Percentiles rank a stretch among this genome's conserved stretches.
phyloP scores from a whole-genome alignment of 2,888 invertebrate species.

The Temnothorax rugatulus region DNA sequence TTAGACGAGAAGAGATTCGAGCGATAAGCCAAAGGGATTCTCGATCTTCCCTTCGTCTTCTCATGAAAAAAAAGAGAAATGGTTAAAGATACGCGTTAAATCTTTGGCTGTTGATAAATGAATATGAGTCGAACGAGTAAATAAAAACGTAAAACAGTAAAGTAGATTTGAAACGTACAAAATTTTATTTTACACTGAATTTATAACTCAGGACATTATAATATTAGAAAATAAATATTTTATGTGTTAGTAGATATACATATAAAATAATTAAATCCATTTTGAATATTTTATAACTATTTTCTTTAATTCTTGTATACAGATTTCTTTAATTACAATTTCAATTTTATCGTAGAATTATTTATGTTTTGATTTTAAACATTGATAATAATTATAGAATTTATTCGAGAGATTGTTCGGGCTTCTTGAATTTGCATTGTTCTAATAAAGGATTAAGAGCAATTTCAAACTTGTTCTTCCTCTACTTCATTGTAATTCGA shows the following conservation, averaged over 20 bases:
- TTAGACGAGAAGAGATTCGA: slow-evolving; percentile 26
- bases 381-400: not conserved
- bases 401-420: not conserved
- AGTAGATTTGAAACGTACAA: not conserved
- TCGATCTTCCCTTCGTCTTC: not conserved
- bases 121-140: not conserved
- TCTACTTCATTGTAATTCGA: slow-evolving; percentile 45
- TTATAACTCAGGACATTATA: not conserved
- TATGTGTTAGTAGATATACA: not conserved
- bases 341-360: not conserved
- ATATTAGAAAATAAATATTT: not conserved
- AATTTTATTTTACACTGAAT: not conserved
- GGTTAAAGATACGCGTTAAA: slow-evolving; percentile 1
- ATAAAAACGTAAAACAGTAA: not conserved
- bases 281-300: not conserved
- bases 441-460: slow-evolving; percentile 38
- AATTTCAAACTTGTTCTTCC: slow-evolving; percentile 28
- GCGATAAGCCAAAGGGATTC: slow-evolving; percentile 17
- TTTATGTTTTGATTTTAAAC: not conserved
- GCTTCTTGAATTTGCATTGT: not conserved
- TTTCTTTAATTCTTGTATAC: not conserved
- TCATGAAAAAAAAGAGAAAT: not conserved
- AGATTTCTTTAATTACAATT: not conserved
- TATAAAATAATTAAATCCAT: not conserved
- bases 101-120: not conserved